Percentiles rank a stretch among this genome's conserved stretches.
These are phyloP conservation scores for Microcebus lehilahytsara DNA, from an alignment of 2,113 vertebrate species.

Conservation along the genomic window DNA sequence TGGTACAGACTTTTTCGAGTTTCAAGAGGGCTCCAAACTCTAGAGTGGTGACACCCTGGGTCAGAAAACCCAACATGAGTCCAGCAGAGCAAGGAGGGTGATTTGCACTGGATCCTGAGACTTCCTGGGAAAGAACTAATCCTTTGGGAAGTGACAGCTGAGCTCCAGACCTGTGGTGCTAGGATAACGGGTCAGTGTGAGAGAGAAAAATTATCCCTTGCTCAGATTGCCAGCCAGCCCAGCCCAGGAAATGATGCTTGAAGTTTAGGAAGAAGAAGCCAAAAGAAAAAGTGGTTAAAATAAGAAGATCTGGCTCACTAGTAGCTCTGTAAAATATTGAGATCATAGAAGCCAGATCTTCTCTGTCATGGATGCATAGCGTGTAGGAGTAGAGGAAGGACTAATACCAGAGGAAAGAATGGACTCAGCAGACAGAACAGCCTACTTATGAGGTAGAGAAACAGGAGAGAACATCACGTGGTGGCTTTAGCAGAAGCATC, in stretches of 20 bases:
- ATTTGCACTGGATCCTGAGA: not conserved
- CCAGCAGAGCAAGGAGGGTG: not conserved
- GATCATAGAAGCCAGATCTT: not conserved
- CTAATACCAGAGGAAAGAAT: not conserved
- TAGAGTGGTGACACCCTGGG: rapidly evolving
- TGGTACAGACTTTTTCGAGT: not conserved
- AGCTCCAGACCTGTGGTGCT: not conserved
- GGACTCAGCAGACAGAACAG: not conserved
- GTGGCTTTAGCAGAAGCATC: not conserved
- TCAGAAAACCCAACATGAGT: not conserved
- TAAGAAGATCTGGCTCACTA: not conserved
- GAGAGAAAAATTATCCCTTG: not conserved
- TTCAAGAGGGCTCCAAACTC: not conserved
- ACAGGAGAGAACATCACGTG: not conserved
- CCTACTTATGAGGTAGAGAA: rapidly evolving
- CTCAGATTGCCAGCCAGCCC: not conserved
- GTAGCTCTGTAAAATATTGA: not conserved
- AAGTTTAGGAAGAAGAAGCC: not conserved
- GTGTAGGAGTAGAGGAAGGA: not conserved
- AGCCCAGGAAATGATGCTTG: not conserved
- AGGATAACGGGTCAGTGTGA: not conserved
- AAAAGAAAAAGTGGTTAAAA: not conserved
- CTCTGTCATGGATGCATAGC: not conserved
- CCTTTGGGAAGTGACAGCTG: not conserved
- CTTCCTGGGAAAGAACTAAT: not conserved